These are phyloP conservation scores for Seriola rivoliana DNA, from an alignment of 2,113 vertebrate genomes.

Conservation along the genomic window DNA sequence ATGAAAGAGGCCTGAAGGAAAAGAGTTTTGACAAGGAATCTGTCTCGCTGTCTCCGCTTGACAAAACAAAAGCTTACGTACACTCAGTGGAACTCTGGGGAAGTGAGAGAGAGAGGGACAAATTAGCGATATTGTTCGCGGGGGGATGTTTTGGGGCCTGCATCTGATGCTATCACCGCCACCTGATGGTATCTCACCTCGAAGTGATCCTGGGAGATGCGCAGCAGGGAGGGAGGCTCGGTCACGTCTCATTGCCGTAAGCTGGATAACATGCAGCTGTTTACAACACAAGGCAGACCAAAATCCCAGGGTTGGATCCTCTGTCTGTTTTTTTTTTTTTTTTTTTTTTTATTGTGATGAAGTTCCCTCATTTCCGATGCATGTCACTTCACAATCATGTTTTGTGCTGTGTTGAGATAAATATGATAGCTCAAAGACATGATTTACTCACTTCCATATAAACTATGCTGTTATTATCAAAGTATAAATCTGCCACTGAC, in stretches of 20 bases:
- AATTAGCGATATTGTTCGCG: slow-evolving; percentile 76
- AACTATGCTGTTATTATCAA: slow-evolving; percentile 58
- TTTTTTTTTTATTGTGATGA: slow-evolving; percentile 13
- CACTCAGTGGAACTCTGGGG: slow-evolving; percentile 51
- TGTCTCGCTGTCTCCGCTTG: slow-evolving; percentile 52
- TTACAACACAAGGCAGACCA: slow-evolving; percentile 28
- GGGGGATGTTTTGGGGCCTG: slow-evolving; percentile 73
- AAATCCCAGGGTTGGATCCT: not conserved
- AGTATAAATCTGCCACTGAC: slow-evolving; percentile 63
- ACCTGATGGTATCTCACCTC: slow-evolving; percentile 65
- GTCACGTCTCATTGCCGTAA: slow-evolving; percentile 77
- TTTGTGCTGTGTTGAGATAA: slow-evolving; percentile 45
- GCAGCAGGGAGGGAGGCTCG: slow-evolving; percentile 41
- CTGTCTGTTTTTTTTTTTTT: slow-evolving; percentile 3
- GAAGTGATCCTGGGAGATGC: slow-evolving; percentile 56
- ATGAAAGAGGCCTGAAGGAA: slow-evolving; percentile 56
- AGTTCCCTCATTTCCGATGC: slow-evolving; percentile 41
- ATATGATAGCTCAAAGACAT: slow-evolving; percentile 40
- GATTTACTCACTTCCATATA: slow-evolving; percentile 60
- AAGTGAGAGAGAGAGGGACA: slow-evolving; percentile 52
- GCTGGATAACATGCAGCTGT: slow-evolving; percentile 63
- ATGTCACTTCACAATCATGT: slow-evolving; percentile 27
- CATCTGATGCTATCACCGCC: slow-evolving; percentile 71
- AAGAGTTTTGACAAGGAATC: slow-evolving; percentile 59
- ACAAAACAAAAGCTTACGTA: slow-evolving; percentile 68